Percentiles rank a stretch among this genome's conserved stretches.
phyloP scores from a whole-genome alignment of 2,113 vertebrate genomes.

The Lycocorax pyrrhopterus region DNA sequence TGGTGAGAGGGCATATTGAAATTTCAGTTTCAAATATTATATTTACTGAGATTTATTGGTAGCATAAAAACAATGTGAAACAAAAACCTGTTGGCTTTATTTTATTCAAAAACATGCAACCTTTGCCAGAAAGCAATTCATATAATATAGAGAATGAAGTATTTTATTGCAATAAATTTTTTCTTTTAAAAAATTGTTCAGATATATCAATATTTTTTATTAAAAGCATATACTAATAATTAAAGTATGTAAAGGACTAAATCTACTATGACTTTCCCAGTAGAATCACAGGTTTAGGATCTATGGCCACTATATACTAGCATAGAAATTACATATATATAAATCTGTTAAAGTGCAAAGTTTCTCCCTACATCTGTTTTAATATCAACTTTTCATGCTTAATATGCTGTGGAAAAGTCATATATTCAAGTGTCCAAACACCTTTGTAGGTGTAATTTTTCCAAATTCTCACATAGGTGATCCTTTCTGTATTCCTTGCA shows the following conservation, averaged over 20 bases:
- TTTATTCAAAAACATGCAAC: not conserved
- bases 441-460: not conserved
- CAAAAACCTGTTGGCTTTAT: not conserved
- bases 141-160: not conserved
- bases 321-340: not conserved
- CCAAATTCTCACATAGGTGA: not conserved
- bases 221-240: not conserved
- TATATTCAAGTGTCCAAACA: not conserved
- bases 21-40: not conserved
- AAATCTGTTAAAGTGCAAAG: not conserved
- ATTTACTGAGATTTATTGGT: not conserved
- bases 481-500: not conserved
- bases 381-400: not conserved
- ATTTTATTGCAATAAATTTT: not conserved
- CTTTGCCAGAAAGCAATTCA: not conserved
- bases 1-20: not conserved
- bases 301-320: not conserved
- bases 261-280: not conserved
- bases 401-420: not conserved
- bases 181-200: rapidly evolving
- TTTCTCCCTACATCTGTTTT: not conserved
- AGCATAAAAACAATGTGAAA: not conserved
- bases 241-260: not conserved
- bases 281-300: not conserved
- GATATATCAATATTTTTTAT: not conserved